Base-by-base conservation (phyloP, 1,140 invertebrate species). In the Hyles vespertilio region DNA sequence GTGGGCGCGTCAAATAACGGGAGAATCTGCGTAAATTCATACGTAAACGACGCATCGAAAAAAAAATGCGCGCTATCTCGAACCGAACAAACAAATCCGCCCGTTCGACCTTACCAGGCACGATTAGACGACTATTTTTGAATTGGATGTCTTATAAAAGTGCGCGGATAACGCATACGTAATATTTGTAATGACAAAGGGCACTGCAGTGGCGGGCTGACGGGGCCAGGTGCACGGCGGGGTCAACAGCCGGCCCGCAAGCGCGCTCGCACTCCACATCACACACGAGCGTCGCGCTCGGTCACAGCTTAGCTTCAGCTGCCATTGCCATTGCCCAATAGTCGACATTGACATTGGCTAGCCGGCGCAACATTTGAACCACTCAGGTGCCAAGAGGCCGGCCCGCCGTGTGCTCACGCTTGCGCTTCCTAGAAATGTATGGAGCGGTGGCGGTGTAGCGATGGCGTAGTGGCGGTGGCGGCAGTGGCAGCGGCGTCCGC, bases 321-420 rank as follows among this genome's bases (percentile, higher is more conserved):
- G 63, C 49, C 52, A 58, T 32, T 34, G 58, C 53, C 67, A 60
- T 63, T 66, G 72, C 69, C 59, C 66, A 69, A 55, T 59, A 62
- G 72, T 70, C 79, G 81, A 71, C 84, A 87, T 84, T 87, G 84
- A 87, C 82, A 87, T 87, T 87, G 84, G 69, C 69, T 62, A 62
- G 63, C 66, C 59, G 63, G 63, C 67, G 66, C 51, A 63, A 53
- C 61, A 58, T 8, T 52, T 52, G 63, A 63, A 43, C 56, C 65
- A 61, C 62, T 55, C 52, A 32, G 67, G 69, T 74, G 76, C 74
- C 77, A 81, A 80, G 76, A 75, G 72, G 76, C 63, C 67, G 36
- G 36, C 36, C 5, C 5, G 4, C 36, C 4, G 8, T 40, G 5
- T 8, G 36, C 36, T 40, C 4, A 40, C 36, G 36, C 36, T 40